Conservation (phyloP, 2,113 vertebrate species). For the Vimba vimba region DNA sequence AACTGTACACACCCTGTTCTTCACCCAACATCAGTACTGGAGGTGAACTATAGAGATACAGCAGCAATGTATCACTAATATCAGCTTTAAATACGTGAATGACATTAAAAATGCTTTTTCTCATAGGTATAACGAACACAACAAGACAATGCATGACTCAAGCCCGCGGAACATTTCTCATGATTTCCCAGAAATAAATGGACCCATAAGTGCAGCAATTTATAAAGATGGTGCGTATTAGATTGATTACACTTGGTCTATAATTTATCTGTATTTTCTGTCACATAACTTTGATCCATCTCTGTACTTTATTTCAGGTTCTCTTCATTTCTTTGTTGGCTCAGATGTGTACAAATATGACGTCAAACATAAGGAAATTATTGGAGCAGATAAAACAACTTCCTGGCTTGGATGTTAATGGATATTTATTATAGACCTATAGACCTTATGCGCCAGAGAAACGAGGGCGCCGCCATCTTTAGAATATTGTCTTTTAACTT, state of each 20-base stretch:
- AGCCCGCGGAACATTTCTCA: slow-evolving; percentile 73
- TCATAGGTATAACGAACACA: slow-evolving; percentile 75
- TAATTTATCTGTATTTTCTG: neutral
- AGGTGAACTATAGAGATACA: slow-evolving; percentile 63
- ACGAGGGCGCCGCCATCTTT: too few relatives aligned
- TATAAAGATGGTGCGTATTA: slow-evolving; percentile 69
- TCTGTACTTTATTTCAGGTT: slow-evolving; percentile 60
- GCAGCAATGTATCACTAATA: neutral
- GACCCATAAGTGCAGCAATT: slow-evolving; percentile 72
- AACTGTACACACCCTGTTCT: slow-evolving; percentile 75
- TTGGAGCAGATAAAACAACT: slow-evolving; percentile 70
- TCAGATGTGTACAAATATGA: slow-evolving; percentile 72
- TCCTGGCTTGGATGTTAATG: slow-evolving; percentile 78
- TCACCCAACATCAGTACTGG: slow-evolving; percentile 76
- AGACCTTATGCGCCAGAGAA: too few relatives aligned
- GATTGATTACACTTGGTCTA: neutral
- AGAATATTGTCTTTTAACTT: too few relatives aligned
- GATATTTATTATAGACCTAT: neutral
- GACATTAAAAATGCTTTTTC: neutral
- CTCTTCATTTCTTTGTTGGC: slow-evolving; percentile 76
- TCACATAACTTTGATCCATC: neutral
- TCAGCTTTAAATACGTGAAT: neutral
- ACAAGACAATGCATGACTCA: slow-evolving; percentile 70
- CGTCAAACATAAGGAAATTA: slow-evolving; percentile 63
- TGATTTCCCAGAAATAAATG: slow-evolving; percentile 73